phyloP scores from a whole-genome alignment of 2,888 invertebrate genomes.

The Epistrophella euchroma region DNA sequence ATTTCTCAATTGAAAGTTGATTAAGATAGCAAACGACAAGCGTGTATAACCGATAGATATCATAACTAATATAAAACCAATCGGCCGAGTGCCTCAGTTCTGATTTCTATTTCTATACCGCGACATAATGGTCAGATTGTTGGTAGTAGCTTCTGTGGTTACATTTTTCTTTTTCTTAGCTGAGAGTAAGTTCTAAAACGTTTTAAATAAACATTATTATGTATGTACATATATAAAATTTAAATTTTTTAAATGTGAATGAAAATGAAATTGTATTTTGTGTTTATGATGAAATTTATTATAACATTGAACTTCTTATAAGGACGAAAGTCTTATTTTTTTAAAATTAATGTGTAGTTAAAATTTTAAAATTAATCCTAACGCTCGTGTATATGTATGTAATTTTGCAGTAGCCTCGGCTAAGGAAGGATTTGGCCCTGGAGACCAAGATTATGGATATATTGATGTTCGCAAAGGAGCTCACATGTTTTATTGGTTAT shows the following conservation, averaged over 20 bases:
- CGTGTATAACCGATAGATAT: conserved; percentile 23
- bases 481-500: conserved; percentile 95
- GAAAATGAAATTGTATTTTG: too few relatives aligned
- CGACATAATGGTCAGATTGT: conserved; percentile 50
- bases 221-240: background rate
- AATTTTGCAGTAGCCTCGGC: conserved; percentile 70
- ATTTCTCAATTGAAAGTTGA: conserved; percentile 40
- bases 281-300: too few relatives aligned
- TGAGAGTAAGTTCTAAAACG: conserved; percentile 45
- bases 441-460: conserved; percentile 90
- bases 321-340: too few relatives aligned
- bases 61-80: conserved; percentile 50
- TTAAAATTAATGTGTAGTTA: too few relatives aligned
- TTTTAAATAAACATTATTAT: background rate
- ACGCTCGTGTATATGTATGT: background rate
- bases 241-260: too few relatives aligned
- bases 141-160: conserved; percentile 22
- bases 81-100: conserved; percentile 1
- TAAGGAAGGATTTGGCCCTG: conserved; percentile 85
- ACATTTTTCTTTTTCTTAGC: conserved; percentile 30
- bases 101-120: conserved; percentile 41
- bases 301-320: too few relatives aligned
- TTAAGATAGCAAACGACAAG: conserved; percentile 50
- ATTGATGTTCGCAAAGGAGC: conserved; percentile 89
- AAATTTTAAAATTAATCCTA: background rate